These are phyloP conservation scores for Perodicticus potto DNA, from an alignment of 2,797 vertebrate genomes.

Conservation along the genomic window DNA sequence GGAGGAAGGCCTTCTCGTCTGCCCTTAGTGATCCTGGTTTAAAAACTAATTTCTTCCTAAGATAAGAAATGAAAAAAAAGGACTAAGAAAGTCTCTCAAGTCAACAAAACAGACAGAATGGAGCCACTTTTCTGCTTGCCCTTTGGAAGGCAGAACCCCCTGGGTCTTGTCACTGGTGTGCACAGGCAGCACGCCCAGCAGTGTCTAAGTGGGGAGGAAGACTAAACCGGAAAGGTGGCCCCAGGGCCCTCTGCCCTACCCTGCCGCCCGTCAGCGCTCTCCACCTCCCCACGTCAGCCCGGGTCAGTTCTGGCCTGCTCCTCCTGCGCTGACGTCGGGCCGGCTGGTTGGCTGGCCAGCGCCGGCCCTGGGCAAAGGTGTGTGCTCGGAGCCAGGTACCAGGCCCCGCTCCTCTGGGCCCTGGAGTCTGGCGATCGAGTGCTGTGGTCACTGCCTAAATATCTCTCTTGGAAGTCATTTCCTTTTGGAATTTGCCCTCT, in stretches of 20 bases:
- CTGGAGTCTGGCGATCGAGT: not conserved
- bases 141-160: not conserved
- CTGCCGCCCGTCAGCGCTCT: not conserved
- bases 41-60: not conserved
- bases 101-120: not conserved
- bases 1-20: not conserved
- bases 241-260: not conserved
- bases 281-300: not conserved
- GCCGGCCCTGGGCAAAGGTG: slow-evolving; percentile 38
- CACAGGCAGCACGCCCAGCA: not conserved
- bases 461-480: not conserved
- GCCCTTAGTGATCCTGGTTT: not conserved
- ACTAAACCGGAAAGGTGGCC: not conserved
- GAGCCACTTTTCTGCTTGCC: not conserved
- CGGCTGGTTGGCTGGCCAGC: slow-evolving; percentile 20
- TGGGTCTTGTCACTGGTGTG: not conserved
- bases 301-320: not conserved
- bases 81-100: not conserved
- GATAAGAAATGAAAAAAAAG: slow-evolving; percentile 9
- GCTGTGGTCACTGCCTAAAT: not conserved
- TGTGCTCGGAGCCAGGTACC: not conserved
- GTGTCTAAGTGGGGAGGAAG: not conserved
- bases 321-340: slow-evolving; percentile 20
- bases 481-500: slow-evolving; percentile 71
- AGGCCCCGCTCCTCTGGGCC: not conserved